These are phyloP conservation scores for Silurus meridionalis DNA, from an alignment of 2,113 vertebrate genomes.

Conservation along the genomic window DNA sequence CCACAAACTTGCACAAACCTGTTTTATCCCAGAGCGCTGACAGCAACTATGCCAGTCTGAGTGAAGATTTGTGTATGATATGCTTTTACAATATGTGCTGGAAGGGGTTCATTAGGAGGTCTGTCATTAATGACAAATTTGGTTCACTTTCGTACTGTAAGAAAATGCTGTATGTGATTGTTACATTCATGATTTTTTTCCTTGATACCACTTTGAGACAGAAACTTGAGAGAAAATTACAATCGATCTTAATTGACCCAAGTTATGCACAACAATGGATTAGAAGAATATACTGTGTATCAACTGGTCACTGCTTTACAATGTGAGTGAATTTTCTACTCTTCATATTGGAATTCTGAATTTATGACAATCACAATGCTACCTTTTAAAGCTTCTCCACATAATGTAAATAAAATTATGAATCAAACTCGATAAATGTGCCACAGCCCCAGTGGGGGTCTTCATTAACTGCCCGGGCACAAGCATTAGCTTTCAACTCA, in stretches of 20 bases:
- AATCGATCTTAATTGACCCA: not conserved
- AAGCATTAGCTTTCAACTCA: not conserved
- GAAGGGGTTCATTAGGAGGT: conserved; percentile 12
- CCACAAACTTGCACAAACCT: conserved; percentile 56
- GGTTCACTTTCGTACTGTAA: not conserved
- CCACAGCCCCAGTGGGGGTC: conserved; percentile 10
- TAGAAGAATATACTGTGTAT: not conserved
- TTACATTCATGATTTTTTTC: conserved; percentile 8
- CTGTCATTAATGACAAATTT: not conserved
- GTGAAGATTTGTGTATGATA: conserved; percentile 45
- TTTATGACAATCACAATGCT: conserved; percentile 11
- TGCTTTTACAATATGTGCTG: conserved; percentile 34
- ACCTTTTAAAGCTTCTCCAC: not conserved
- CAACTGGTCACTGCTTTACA: conserved; percentile 10
- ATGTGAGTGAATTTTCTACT: not conserved
- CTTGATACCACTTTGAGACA: not conserved
- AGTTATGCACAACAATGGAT: not conserved
- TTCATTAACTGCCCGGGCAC: conserved; percentile 1
- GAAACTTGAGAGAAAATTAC: not conserved
- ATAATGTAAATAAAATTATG: not conserved
- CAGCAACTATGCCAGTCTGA: conserved; percentile 44
- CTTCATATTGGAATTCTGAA: not conserved
- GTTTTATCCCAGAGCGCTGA: conserved; percentile 45
- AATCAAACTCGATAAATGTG: conserved; percentile 14
- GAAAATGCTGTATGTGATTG: not conserved